Conservation (phyloP, 2,888 invertebrate species). For the Scaeva pyrastri region DNA sequence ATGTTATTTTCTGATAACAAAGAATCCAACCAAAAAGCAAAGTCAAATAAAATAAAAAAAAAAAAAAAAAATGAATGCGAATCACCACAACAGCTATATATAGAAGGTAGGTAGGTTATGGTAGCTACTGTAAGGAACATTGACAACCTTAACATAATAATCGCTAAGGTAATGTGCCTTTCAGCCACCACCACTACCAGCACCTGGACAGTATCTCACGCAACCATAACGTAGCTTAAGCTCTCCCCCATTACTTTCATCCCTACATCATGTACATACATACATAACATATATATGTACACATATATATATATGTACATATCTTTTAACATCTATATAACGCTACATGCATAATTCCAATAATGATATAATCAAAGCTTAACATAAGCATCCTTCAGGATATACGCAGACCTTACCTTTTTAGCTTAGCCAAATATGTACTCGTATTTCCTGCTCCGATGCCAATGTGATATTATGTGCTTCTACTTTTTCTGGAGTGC, state of each 20-base stretch:
- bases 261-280: not conserved
- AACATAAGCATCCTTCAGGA: slow-evolving; percentile 68
- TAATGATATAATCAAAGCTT: slow-evolving; percentile 73
- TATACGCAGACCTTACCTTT: slow-evolving; percentile 65
- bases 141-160: slow-evolving; percentile 49
- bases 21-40: not conserved
- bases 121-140: slow-evolving; percentile 8
- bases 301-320: not conserved
- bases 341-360: slow-evolving; percentile 72
- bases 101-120: not conserved
- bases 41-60: slow-evolving; percentile 2
- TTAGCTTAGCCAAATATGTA: slow-evolving; percentile 61
- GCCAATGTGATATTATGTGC: slow-evolving; percentile 41
- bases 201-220: slow-evolving; percentile 73
- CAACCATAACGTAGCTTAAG: slow-evolving; percentile 51
- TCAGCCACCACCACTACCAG: slow-evolving; percentile 38
- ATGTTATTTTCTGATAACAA: slow-evolving; percentile 69
- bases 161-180: slow-evolving; percentile 67
- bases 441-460: slow-evolving; percentile 34
- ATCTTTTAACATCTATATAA: slow-evolving; percentile 50
- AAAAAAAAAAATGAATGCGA: slow-evolving; percentile 17
- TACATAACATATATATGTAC: not conserved
- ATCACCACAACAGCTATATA: slow-evolving; percentile 38
- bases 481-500: not conserved
- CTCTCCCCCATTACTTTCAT: slow-evolving; percentile 34